Percentiles rank a stretch among this genome's conserved stretches.
phyloP scores from a whole-genome alignment of 2,113 vertebrate species.

The Mystacornis crossleyi region DNA sequence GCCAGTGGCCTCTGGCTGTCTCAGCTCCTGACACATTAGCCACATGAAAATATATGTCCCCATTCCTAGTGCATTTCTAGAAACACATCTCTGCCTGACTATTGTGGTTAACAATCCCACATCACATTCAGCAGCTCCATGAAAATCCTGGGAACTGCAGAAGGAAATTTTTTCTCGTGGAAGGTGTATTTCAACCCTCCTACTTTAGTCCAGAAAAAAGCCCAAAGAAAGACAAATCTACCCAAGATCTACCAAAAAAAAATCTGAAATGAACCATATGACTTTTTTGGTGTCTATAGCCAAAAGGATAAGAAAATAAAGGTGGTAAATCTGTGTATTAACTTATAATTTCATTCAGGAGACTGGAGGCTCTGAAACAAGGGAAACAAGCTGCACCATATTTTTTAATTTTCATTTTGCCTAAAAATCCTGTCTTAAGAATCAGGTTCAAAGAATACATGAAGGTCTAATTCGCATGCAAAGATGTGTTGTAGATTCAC shows the following conservation, averaged over 20 bases:
- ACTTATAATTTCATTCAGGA: neutral
- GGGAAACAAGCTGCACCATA: neutral
- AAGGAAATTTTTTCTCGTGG: neutral
- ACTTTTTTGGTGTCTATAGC: neutral
- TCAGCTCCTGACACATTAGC: constrained; percentile 6
- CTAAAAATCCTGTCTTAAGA: neutral
- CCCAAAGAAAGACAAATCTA: neutral
- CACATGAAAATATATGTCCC: neutral
- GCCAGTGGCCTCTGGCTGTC: neutral
- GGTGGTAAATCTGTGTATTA: neutral
- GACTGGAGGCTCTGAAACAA: neutral
- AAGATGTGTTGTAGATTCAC: neutral
- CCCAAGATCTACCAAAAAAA: neutral
- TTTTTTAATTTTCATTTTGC: neutral
- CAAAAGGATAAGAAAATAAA: neutral
- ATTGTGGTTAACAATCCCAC: neutral
- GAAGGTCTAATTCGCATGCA: neutral
- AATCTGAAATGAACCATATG: neutral
- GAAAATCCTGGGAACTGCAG: neutral
- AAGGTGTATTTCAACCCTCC: neutral
- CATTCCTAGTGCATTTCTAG: neutral
- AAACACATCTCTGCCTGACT: neutral
- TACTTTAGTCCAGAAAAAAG: neutral
- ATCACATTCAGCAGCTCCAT: neutral
- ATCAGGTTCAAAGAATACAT: neutral